These are phyloP conservation scores for Meriones unguiculatus DNA, from an alignment of 2,113 vertebrate species.

Conservation along the genomic window DNA sequence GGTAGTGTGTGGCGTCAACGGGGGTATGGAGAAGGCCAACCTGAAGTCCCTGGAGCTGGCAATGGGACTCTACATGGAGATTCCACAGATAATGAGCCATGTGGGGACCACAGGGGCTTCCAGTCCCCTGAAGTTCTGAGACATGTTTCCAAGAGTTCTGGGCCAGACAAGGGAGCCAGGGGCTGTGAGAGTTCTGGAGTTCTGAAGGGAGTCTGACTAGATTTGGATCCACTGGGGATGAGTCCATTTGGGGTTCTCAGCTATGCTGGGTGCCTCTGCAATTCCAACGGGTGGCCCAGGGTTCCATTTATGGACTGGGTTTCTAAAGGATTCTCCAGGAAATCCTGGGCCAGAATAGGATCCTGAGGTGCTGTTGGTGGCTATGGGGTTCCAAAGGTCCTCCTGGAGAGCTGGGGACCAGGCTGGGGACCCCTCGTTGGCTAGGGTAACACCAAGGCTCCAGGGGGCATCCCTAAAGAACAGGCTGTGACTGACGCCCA, in stretches of 20 bases:
- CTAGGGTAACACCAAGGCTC: not conserved
- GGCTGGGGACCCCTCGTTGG: too few relatives aligned
- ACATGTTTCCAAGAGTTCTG: too few relatives aligned
- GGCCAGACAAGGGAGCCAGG: not conserved
- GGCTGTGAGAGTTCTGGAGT: not conserved
- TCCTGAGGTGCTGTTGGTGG: not conserved
- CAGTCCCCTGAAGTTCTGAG: not conserved
- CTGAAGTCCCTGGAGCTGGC: not conserved
- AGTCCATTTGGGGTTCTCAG: not conserved
- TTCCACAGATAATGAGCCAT: not conserved
- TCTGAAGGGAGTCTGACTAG: not conserved
- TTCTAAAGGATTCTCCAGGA: not conserved
- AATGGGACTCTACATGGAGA: not conserved
- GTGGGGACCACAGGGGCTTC: not conserved
- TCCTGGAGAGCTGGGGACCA: not conserved
- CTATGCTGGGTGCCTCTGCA: not conserved
- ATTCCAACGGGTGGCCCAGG: not conserved
- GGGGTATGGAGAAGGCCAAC: not conserved
- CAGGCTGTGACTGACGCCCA: not conserved
- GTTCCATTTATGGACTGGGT: not conserved
- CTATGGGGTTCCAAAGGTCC: not conserved
- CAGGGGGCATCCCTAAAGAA: not conserved
- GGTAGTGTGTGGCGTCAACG: not conserved
- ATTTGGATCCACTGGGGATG: not conserved
- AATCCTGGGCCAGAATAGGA: not conserved